phyloP scores from a whole-genome alignment of 2,113 vertebrate genomes.

The Piprites chloris region DNA sequence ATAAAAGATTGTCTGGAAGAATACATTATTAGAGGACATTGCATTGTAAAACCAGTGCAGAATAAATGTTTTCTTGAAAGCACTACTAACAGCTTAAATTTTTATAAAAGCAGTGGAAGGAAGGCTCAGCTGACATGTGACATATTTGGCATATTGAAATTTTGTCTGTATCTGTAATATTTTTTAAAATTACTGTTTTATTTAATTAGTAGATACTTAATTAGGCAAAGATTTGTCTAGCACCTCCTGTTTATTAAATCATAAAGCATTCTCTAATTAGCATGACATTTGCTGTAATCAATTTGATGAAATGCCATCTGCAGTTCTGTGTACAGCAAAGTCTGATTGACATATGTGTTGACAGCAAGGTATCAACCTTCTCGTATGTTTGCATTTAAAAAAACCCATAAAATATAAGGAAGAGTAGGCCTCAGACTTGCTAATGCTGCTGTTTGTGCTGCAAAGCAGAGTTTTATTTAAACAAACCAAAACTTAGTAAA shows the following conservation, averaged over 20 bases:
- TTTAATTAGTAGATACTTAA: conserved; percentile 53
- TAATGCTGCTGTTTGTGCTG: not conserved
- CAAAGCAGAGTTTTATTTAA: not conserved
- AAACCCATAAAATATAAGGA: not conserved
- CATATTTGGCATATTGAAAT: conserved; percentile 1
- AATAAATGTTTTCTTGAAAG: not conserved
- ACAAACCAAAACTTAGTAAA: not conserved
- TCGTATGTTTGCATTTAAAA: not conserved
- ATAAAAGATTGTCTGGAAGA: not conserved
- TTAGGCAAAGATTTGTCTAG: conserved; percentile 57
- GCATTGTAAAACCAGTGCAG: not conserved
- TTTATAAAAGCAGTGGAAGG: not conserved
- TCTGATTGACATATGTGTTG: conserved; percentile 19
- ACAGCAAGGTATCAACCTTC: not conserved
- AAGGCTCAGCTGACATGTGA: not conserved
- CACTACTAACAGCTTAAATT: not conserved
- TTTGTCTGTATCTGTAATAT: conserved; percentile 17
- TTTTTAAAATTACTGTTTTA: conserved; percentile 36
- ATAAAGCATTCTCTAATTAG: conserved; percentile 53
- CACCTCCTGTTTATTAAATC: conserved; percentile 50
- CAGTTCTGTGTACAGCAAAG: conserved; percentile 6
- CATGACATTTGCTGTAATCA: conserved; percentile 47
- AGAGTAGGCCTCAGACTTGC: not conserved
- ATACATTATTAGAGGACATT: not conserved
- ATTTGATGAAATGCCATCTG: conserved; percentile 28